Evolutionary conservation across 2,888 invertebrate species (phyloP).

Genomic region (Chrysomela aeneicollis): DNA sequence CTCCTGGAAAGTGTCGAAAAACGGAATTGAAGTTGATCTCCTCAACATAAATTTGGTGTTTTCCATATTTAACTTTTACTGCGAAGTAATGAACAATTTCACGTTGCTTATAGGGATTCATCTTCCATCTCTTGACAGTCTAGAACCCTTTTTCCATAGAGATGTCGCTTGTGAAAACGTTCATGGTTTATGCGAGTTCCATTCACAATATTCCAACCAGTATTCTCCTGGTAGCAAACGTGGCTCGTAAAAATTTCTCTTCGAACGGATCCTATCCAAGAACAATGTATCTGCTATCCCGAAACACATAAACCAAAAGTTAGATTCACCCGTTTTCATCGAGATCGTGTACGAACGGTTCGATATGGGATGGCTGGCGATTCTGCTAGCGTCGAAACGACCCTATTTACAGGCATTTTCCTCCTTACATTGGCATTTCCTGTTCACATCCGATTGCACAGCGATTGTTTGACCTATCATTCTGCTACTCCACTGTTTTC

Average conservation of each 20-base stretch:
- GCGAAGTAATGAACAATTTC: too few relatives aligned
- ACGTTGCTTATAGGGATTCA: too few relatives aligned
- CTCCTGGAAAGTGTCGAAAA: too few relatives aligned
- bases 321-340: conserved; percentile 45
- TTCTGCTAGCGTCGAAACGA: conserved; percentile 55
- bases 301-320: conserved; percentile 45
- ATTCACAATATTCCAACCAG: too few relatives aligned
- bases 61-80: too few relatives aligned
- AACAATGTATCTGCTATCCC: background rate
- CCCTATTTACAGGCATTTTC: conserved; percentile 62
- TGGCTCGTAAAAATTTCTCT: background rate
- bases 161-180: too few relatives aligned
- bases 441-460: conserved; percentile 61
- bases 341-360: conserved; percentile 40
- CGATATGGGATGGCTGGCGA: conserved; percentile 47
- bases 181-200: too few relatives aligned
- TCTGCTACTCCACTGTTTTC: conserved; percentile 46
- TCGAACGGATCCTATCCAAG: background rate
- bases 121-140: too few relatives aligned
- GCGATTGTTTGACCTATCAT: conserved; percentile 62
- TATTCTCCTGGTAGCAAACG: too few relatives aligned
- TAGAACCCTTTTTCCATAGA: too few relatives aligned
- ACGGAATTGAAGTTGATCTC: too few relatives aligned
- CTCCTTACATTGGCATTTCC: conserved; percentile 62
- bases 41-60: too few relatives aligned